phyloP scores from a whole-genome alignment of 1,140 invertebrate genomes.

The Triops cancriformis region DNA sequence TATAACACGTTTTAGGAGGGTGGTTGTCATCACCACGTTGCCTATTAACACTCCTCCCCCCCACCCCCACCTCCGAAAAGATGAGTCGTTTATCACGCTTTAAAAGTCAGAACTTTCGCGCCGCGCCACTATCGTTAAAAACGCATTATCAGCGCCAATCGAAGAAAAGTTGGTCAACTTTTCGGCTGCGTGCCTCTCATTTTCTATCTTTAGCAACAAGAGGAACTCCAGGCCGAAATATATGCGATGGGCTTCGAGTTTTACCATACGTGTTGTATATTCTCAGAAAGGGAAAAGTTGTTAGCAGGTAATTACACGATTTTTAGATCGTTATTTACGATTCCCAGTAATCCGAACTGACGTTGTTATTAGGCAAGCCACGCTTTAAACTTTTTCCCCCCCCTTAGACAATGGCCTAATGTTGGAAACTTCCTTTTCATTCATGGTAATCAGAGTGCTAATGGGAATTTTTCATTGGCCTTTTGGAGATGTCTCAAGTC shows the following conservation, averaged over 20 bases:
- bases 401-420: background rate
- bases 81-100: slow-evolving; percentile 3
- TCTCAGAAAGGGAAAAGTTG: too few relatives aligned
- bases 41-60: background rate
- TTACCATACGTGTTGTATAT: too few relatives aligned
- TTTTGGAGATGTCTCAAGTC: background rate
- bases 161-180: background rate
- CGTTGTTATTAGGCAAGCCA: slow-evolving; percentile 5
- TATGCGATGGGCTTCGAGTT: too few relatives aligned
- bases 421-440: background rate
- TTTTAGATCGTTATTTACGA: background rate
- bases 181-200: background rate
- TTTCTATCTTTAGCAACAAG: too few relatives aligned
- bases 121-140: slow-evolving; percentile 2
- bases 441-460: slow-evolving; percentile 1
- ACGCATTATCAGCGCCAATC: background rate
- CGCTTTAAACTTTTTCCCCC: background rate
- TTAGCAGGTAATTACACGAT: background rate
- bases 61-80: background rate
- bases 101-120: background rate
- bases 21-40: background rate
- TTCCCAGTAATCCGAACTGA: background rate
- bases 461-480: background rate
- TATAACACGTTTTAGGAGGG: background rate
- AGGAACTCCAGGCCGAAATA: too few relatives aligned